Evolutionary conservation across 2,113 vertebrate species (phyloP).

Genomic region (Canis aureus): DNA sequence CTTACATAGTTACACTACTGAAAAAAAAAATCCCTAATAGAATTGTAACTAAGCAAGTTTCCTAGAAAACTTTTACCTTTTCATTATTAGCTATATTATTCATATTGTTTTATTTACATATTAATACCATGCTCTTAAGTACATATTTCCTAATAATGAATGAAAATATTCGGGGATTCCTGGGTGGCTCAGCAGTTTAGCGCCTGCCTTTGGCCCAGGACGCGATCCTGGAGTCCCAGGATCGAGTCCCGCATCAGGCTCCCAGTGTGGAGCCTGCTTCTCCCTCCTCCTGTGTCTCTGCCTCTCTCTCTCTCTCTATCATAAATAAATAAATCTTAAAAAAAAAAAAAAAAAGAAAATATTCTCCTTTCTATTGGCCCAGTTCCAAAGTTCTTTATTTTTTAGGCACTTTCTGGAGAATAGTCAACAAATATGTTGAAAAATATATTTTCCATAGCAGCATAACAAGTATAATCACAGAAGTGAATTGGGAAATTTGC

Average conservation of each 20-base stretch:
- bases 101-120: background rate
- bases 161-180: background rate
- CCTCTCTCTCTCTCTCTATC: no score
- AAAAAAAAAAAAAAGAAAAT: conserved; percentile 62
- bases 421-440: background rate
- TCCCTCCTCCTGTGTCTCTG: no score
- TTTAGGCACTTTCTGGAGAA: background rate
- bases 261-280: no score
- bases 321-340: background rate
- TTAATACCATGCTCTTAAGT: background rate
- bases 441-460: background rate
- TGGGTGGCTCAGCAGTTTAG: no score
- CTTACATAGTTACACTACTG: background rate
- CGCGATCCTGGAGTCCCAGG: no score
- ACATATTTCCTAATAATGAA: background rate
- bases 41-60: background rate
- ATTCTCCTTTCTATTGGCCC: background rate
- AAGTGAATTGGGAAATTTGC: background rate
- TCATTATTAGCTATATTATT: background rate
- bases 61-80: background rate
- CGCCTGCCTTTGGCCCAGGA: no score
- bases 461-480: background rate
- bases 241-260: no score
- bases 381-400: background rate
- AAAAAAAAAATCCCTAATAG: background rate